Evolutionary conservation across 2,113 vertebrate species (phyloP), one percentile per base, ranked within the genome.

Genomic region (Sorex araneus): DNA sequence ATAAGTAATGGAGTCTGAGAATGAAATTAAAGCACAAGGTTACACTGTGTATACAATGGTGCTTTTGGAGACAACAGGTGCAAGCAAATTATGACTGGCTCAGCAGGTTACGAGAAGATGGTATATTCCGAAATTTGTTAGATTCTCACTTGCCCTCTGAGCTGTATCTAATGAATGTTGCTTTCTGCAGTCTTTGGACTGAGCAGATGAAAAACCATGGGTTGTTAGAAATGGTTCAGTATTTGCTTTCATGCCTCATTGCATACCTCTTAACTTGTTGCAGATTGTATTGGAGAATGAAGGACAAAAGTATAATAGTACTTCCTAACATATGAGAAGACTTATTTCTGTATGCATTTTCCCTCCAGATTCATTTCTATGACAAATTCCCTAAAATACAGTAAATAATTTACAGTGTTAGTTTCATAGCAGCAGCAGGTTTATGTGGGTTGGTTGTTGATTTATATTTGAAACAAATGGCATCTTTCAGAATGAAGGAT

Each of bases 381-480:
- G 86, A 89, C 54, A 91, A 82, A 94, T 84, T 87, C 43, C 8
- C 66, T 84, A 88, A 95, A 94, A 89, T 63, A 21, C 12, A 84
- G 77, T 94, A 94, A 96, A 95, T 93, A 95, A 95, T 87, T 95
- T 91, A 82, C 69, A 73, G 64, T 91, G 84, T 92, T 75, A 82
- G 67, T 94, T 87, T 92, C 60, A 36, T 77, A 91, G 91, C 80
- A 91, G 89, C 77, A 92, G 84, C 84, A 96, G 83, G 74, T 84
- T 88, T 96, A 50, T 45, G 47, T 93, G 89, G 90, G 80, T 60
- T 81, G 86, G 23, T 50, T 96, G 83, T 71, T 1, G 6, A 93
- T 95, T 94, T 95, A 74, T 89, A 71, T 87, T 28, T 93, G 54
- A 95, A 94, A 92, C 91, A 84, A 97, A 91, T 93, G 83, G n/a